Evolutionary conservation across 1,140 invertebrate genomes (phyloP), one percentile per base, ranked within the genome.

Genomic region (Drosophila elegans): DNA sequence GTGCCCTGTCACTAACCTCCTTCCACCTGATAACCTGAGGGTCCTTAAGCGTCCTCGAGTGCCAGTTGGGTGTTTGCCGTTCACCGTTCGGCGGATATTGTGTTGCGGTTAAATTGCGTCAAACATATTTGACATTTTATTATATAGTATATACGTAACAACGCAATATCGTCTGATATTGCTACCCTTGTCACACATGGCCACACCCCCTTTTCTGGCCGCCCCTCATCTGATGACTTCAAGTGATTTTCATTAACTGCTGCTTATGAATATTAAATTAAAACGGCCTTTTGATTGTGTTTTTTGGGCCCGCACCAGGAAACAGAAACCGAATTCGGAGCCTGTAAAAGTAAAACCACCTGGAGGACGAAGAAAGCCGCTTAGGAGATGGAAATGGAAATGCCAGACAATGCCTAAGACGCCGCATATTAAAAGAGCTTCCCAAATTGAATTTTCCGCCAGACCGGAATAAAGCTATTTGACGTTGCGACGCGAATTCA

Each of bases 111-210:
- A 80, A 89, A 88, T 89, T 88, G 84, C 83, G 83, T 83, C 83
- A 88, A 88, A 89, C 83, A 88, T 88, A 88, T 88, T 88, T 88
- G 83, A 88, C 85, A 88, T 88, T 88, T 88, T 88, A 88, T 88
- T 88, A 88, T 64, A 51, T 34, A 11, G 3, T 88, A 88, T 64
- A 51, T 34, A 11, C 3, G 48, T 16, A 63, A 71, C 68, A 71
- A 72, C 68, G 64, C 73, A 75, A 76, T 76, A 76, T 76, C 34
- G 61, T 41, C 39, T 48, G 48, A 66, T 45, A 59, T 63, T 63
- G 39, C 67, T 21, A n/a, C 25, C 29, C 48, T 56, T 16, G 21
- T 38, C 46, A 55, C 71, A 64, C 71, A 55, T 62, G 38, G 27
- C 51, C 9, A 21, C 11, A 13, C 38, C 41, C 13, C 45, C 12